Evolutionary conservation across 2,888 invertebrate genomes (phyloP).

Genomic region (Calliphora vomitoria): DNA sequence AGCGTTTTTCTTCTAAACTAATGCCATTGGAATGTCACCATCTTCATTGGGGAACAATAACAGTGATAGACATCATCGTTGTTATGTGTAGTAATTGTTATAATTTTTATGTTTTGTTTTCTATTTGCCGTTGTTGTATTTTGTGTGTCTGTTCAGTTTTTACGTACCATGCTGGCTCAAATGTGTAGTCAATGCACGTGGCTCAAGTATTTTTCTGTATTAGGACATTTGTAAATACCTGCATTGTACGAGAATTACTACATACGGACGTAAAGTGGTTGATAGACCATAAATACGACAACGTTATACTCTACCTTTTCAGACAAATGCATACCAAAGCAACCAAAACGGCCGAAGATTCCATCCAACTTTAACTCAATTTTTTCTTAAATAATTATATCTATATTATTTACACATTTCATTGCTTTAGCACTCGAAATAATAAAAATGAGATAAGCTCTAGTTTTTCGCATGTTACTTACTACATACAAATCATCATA

Average conservation of each 20-base stretch:
- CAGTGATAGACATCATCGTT: conserved; percentile 59
- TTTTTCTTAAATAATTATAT: too few relatives aligned
- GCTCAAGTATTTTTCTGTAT: conserved; percentile 56
- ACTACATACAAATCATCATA: too few relatives aligned
- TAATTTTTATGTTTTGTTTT: conserved; percentile 15
- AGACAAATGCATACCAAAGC: too few relatives aligned
- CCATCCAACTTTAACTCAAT: too few relatives aligned
- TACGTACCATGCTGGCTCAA: conserved; percentile 42
- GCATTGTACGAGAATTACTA: neutral
- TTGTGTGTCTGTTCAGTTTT: conserved; percentile 1
- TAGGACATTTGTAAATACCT: conserved; percentile 60
- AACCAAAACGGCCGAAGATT: too few relatives aligned
- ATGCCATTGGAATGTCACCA: conserved; percentile 53
- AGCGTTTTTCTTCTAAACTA: conserved; percentile 59
- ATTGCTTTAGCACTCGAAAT: too few relatives aligned
- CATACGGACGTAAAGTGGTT: neutral
- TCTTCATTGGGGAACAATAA: conserved; percentile 65
- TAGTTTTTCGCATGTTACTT: too few relatives aligned
- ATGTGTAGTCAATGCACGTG: conserved; percentile 60
- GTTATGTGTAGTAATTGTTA: conserved; percentile 31
- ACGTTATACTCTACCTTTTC: neutral
- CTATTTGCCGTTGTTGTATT: conserved; percentile 5
- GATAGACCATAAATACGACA: neutral
- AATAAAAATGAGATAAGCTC: too few relatives aligned
- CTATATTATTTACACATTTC: too few relatives aligned